Evolutionary conservation across 2,113 vertebrate genomes (phyloP).

Genomic region (Narcine bancroftii): DNA sequence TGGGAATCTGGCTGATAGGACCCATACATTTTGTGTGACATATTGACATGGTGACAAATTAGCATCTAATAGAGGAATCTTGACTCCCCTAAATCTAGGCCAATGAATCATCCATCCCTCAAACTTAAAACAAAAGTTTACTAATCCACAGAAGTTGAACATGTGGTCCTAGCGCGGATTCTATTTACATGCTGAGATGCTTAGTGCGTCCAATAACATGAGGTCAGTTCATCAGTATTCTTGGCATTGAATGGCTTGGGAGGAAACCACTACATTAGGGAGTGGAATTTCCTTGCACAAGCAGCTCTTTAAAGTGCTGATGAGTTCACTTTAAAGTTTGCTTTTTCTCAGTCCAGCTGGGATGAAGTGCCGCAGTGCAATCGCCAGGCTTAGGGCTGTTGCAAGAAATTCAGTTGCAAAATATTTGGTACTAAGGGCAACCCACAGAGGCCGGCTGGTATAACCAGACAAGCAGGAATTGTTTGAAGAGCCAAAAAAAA

Average conservation of each 20-base stretch:
- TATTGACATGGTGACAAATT: neutral
- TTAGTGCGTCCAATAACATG: conserved; percentile 4
- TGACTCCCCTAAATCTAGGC: neutral
- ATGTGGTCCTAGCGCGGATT: neutral
- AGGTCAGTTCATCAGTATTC: neutral
- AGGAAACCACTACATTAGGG: neutral
- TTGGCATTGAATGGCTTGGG: neutral
- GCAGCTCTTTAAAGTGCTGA: neutral
- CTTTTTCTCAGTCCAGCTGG: neutral
- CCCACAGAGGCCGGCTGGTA: neutral
- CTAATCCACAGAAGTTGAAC: neutral
- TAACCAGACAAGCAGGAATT: neutral
- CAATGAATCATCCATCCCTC: neutral
- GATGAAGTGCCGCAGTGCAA: neutral
- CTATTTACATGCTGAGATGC: neutral
- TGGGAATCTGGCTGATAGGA: neutral
- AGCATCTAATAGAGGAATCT: neutral
- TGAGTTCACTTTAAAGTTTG: neutral
- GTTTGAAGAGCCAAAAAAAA: too few species aligned
- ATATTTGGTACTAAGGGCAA: neutral
- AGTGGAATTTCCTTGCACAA: neutral
- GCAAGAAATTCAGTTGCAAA: neutral
- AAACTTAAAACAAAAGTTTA: neutral
- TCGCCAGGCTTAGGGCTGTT: neutral
- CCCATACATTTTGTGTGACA: neutral